Conservation (phyloP, 2,888 invertebrate species). For the Microctonus aethiopoides region DNA sequence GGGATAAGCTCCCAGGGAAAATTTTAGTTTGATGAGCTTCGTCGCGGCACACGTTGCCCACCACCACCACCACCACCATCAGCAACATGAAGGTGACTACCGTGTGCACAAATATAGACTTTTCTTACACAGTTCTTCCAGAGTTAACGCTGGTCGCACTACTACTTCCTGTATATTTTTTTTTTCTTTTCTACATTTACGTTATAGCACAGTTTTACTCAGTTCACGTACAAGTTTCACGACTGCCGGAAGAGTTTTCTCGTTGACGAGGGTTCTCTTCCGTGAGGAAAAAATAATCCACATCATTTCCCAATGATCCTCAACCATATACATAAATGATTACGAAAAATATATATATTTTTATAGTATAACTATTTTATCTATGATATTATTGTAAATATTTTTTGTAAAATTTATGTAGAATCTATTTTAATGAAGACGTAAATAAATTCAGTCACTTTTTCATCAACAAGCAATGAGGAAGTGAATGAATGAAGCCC, state of each 20-base stretch:
- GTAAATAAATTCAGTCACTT: not conserved
- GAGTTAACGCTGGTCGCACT: constrained; percentile 8
- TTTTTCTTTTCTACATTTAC: not conserved
- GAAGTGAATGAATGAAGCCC: not conserved
- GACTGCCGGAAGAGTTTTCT: constrained; percentile 27
- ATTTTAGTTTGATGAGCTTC: constrained; percentile 57
- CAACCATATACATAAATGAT: not conserved
- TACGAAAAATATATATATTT: not conserved
- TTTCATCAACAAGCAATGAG: not conserved
- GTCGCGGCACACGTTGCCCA: constrained; percentile 28
- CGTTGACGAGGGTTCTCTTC: constrained; percentile 4
- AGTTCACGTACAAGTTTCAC: constrained; percentile 31
- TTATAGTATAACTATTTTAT: not conserved
- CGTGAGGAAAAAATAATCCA: constrained; percentile 12
- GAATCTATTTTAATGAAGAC: not conserved
- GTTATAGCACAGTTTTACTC: constrained; percentile 22
- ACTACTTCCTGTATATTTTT: not conserved
- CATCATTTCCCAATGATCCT: constrained; percentile 1
- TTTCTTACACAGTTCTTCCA: not conserved
- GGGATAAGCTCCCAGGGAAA: constrained; percentile 52
- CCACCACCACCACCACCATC: constrained; percentile 14
- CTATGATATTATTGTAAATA: no score
- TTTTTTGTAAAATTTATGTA: not conserved
- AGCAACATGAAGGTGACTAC: not conserved
- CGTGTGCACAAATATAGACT: not conserved